Conservation (phyloP, 2,888 invertebrate genomes). For the Andrena chrysosceles region DNA sequence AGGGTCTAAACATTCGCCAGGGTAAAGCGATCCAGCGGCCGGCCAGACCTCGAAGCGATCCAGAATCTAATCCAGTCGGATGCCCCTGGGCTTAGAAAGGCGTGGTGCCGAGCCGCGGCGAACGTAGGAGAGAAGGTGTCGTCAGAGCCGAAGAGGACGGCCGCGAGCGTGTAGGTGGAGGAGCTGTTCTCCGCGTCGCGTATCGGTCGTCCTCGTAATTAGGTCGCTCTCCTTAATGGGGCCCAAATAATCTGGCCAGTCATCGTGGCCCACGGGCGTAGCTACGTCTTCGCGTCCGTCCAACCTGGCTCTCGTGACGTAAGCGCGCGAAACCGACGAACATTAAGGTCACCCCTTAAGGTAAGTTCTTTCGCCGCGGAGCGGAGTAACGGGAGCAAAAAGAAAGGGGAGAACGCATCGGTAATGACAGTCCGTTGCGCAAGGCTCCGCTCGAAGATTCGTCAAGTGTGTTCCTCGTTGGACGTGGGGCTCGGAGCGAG, state of each 20-base stretch:
- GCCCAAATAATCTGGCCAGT: conserved; percentile 59
- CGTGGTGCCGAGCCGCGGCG: conserved; percentile 71
- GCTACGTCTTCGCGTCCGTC: conserved; percentile 39
- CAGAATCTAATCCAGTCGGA: conserved; percentile 75
- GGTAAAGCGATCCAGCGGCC: conserved; percentile 56
- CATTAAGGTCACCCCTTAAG: conserved; percentile 61
- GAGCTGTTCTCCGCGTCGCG: conserved; percentile 30
- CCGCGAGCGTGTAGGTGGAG: conserved; percentile 63
- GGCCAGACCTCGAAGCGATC: conserved; percentile 64
- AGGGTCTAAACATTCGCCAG: conserved; percentile 56
- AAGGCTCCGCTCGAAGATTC: conserved; percentile 14
- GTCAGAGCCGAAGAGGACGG: conserved; percentile 66
- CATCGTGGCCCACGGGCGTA: conserved; percentile 33
- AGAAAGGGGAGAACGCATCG: conserved; percentile 32
- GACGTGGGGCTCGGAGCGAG: neutral
- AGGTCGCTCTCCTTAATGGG: conserved; percentile 60
- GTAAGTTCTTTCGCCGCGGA: conserved; percentile 6
- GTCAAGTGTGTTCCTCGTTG: neutral
- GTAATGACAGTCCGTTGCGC: conserved; percentile 32
- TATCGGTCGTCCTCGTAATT: conserved; percentile 50
- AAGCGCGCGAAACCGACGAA: conserved; percentile 37
- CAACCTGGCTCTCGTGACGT: conserved; percentile 45
- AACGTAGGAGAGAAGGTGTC: conserved; percentile 72
- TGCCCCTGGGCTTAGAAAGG: conserved; percentile 84
- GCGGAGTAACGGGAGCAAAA: neutral